Evolutionary conservation across 1,140 invertebrate species (phyloP).

Genomic region (Drosophila pandora): DNA sequence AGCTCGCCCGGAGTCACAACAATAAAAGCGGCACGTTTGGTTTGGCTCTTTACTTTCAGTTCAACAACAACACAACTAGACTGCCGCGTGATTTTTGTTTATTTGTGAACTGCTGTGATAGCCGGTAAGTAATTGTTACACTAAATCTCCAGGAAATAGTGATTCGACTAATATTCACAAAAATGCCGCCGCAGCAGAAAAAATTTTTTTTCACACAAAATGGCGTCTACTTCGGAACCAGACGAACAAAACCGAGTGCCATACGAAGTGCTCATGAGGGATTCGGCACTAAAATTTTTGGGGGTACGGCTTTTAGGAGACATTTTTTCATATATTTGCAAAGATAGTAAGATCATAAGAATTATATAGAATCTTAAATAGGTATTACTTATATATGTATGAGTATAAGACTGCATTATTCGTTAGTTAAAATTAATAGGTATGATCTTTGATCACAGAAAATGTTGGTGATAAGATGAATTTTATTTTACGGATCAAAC

Average conservation of each 20-base stretch:
- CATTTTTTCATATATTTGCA: not conserved
- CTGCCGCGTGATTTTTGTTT: not conserved
- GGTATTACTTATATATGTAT: too few relatives aligned
- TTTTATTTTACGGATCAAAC: too few relatives aligned
- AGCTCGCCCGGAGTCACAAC: constrained; percentile 4
- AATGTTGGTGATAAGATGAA: too few relatives aligned
- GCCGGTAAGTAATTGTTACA: not conserved
- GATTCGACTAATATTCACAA: not conserved
- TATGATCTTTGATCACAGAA: too few relatives aligned
- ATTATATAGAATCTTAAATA: too few relatives aligned
- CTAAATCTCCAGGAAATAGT: not conserved
- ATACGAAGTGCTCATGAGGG: not conserved
- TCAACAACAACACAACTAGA: not conserved
- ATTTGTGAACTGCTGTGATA: constrained; percentile 1
- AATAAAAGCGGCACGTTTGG: constrained; percentile 21
- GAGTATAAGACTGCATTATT: too few relatives aligned
- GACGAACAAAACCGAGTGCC: not conserved
- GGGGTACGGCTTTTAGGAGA: not conserved
- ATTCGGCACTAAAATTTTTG: not conserved
- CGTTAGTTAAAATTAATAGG: too few relatives aligned
- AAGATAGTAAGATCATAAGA: not conserved
- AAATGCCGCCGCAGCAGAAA: not conserved
- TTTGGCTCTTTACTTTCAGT: not conserved
- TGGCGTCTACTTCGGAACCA: not conserved
- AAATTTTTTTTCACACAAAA: constrained; percentile 1